Percentiles rank a stretch among this genome's conserved stretches.
Conservation (phyloP, 2,797 vertebrate genomes). For the Enteromius argenteus region DNA sequence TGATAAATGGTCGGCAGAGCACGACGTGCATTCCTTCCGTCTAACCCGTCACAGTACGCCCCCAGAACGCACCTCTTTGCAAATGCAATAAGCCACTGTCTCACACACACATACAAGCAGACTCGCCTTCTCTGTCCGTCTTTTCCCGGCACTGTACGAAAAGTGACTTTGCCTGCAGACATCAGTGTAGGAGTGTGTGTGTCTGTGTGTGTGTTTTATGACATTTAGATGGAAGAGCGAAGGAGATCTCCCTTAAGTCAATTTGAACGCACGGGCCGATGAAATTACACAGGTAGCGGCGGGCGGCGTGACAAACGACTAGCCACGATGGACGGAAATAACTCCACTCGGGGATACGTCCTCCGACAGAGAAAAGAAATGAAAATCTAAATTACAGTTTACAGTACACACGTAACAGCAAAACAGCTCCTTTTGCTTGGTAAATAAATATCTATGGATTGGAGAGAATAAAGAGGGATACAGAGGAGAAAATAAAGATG, state of each 20-base stretch:
- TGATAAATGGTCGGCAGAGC: slow-evolving; percentile 77
- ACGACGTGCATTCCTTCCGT: slow-evolving; percentile 69
- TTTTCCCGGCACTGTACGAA: slow-evolving; percentile 56
- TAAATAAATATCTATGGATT: slow-evolving; percentile 56
- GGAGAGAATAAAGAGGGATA: slow-evolving; percentile 41
- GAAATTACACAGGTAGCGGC: slow-evolving; percentile 77
- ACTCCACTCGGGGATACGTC: slow-evolving; percentile 66
- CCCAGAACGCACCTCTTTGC: slow-evolving; percentile 64
- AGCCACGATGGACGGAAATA: slow-evolving; percentile 72
- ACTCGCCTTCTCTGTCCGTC: slow-evolving; percentile 59
- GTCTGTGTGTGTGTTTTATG: slow-evolving; percentile 70
- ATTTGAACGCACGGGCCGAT: slow-evolving; percentile 77
- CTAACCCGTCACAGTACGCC: slow-evolving; percentile 73
- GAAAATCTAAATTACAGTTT: slow-evolving; percentile 63
- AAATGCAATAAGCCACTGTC: slow-evolving; percentile 66
- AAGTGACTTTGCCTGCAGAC: slow-evolving; percentile 63
- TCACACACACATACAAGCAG: slow-evolving; percentile 35
- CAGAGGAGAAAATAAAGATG: slow-evolving; percentile 29
- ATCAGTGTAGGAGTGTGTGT: slow-evolving; percentile 67
- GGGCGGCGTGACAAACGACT: slow-evolving; percentile 77
- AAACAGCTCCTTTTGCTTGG: slow-evolving; percentile 51
- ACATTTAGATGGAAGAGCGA: slow-evolving; percentile 71
- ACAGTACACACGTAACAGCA: slow-evolving; percentile 54
- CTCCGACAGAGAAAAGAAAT: slow-evolving; percentile 61
- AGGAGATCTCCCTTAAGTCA: slow-evolving; percentile 75